These are phyloP conservation scores for Acleris cristana DNA, from an alignment of 2,888 invertebrate species.

Conservation along the genomic window DNA sequence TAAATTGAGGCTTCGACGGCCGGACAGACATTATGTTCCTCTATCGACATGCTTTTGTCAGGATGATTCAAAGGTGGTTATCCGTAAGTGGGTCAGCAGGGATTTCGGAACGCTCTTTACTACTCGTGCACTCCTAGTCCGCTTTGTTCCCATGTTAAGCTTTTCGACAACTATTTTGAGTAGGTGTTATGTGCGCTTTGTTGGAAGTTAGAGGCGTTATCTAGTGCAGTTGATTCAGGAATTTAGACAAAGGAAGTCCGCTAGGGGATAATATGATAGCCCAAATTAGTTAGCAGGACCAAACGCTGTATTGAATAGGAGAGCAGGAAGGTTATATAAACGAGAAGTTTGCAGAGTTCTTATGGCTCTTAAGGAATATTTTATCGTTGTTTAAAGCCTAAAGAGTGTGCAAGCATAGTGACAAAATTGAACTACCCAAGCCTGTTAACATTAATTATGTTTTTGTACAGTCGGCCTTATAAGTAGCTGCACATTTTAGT, in stretches of 20 bases:
- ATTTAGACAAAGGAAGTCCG: constrained; percentile 29
- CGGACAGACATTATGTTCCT: constrained; percentile 71
- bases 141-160: constrained; percentile 60
- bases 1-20: constrained; percentile 69
- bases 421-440: no score
- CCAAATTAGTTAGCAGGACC: constrained; percentile 18
- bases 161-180: constrained; percentile 56
- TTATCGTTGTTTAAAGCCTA: no score
- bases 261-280: constrained; percentile 14
- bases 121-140: constrained; percentile 52
- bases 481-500: no score
- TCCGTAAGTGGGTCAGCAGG: constrained; percentile 72
- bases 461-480: no score
- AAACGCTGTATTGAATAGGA: constrained; percentile 4
- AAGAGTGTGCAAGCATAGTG: no score
- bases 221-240: constrained; percentile 38
- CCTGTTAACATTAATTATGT: no score
- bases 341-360: not conserved
- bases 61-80: constrained; percentile 73
- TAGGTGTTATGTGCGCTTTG: constrained; percentile 47
- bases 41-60: constrained; percentile 77
- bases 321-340: constrained; percentile 3
- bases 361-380: not conserved
- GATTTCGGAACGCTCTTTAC: constrained; percentile 66
- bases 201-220: constrained; percentile 44